Conservation (phyloP, 2,888 invertebrate genomes). For the Argyresthia albistria region DNA sequence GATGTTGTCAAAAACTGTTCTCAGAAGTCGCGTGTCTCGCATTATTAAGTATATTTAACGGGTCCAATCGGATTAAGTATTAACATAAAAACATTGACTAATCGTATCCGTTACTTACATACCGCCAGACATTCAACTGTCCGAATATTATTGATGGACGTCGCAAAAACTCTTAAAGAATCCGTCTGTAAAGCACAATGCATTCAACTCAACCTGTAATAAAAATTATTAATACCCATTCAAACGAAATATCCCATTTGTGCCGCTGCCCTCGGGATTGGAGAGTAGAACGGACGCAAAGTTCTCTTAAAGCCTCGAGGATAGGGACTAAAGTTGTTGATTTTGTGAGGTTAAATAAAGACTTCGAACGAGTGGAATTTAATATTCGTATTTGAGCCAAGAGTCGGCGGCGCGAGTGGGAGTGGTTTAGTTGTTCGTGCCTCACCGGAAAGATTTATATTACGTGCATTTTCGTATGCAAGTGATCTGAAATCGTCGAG, state of each 20-base stretch:
- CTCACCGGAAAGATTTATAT: constrained; percentile 72
- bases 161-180: constrained; percentile 40
- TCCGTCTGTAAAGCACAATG: constrained; percentile 50
- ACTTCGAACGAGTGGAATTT: constrained; percentile 61
- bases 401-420: constrained; percentile 57
- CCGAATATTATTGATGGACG: constrained; percentile 64
- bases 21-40: not conserved
- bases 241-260: constrained; percentile 32
- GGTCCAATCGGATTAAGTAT: constrained; percentile 36
- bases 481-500: constrained; percentile 69
- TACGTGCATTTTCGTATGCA: constrained; percentile 67
- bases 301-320: constrained; percentile 34
- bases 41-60: not conserved
- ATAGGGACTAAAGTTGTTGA: constrained; percentile 53
- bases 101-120: constrained; percentile 40
- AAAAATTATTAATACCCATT: constrained; percentile 67
- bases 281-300: constrained; percentile 22
- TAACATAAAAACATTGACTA: constrained; percentile 41
- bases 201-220: constrained; percentile 60
- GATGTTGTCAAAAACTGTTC: no score
- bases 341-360: constrained; percentile 50
- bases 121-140: constrained; percentile 54
- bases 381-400: constrained; percentile 61
- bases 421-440: constrained; percentile 63
- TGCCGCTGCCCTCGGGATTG: constrained; percentile 21